Conservation (phyloP, 1,140 invertebrate species). For the Drosophila navojoa region DNA sequence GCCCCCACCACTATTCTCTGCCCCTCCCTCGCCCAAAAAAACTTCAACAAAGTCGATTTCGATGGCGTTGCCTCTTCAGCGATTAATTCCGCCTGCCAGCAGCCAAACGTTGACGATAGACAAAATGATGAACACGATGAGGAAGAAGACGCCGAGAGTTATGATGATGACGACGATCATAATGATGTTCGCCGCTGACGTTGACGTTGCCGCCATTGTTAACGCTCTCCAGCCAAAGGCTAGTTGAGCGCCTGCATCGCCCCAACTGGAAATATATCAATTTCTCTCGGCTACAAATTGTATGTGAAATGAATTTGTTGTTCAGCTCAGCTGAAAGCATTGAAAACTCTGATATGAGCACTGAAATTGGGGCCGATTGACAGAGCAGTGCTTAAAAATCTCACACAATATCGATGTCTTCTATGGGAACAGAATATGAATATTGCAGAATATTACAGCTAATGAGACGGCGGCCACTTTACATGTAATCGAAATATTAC, state of each 20-base stretch:
- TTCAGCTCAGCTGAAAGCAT: not conserved
- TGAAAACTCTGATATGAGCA: too few relatives aligned
- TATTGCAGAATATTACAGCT: too few relatives aligned
- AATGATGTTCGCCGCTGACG: conserved; percentile 8
- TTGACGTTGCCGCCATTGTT: conserved; percentile 4
- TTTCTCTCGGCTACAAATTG: too few relatives aligned
- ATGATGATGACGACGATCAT: not conserved
- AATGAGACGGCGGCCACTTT: too few relatives aligned
- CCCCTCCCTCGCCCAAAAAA: not conserved
- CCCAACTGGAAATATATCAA: not conserved
- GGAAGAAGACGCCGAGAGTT: not conserved
- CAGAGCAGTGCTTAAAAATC: too few relatives aligned
- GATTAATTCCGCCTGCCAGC: conserved; percentile 49
- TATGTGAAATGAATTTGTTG: too few relatives aligned
- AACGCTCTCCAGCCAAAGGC: too few relatives aligned
- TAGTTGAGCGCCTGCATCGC: conserved; percentile 24
- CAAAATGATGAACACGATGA: not conserved
- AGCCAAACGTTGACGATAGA: conserved; percentile 16
- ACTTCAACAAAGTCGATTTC: conserved; percentile 2
- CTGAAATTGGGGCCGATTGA: too few relatives aligned
- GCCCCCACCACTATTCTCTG: not conserved
- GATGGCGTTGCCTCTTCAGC: conserved; percentile 23
- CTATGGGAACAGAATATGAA: too few relatives aligned
- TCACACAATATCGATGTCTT: too few relatives aligned
- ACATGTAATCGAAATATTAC: too few relatives aligned